Evolutionary conservation across 2,888 invertebrate species (phyloP), one percentile per base, ranked within the genome.

Genomic region (Plutella xylostella): DNA sequence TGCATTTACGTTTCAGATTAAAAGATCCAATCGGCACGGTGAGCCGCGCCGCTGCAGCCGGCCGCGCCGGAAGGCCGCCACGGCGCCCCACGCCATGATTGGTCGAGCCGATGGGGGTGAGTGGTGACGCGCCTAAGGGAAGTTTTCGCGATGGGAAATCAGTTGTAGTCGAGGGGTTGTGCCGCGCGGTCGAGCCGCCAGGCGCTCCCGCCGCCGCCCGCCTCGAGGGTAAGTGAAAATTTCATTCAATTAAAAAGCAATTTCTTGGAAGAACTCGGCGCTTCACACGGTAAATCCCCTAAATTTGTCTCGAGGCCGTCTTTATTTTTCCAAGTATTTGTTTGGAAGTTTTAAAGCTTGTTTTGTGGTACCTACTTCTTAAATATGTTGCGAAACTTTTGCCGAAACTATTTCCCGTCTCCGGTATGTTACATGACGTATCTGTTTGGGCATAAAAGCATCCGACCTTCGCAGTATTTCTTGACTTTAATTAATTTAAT

Each of bases 1-100:
- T 80, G 82, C 82, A 79, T 82, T 84, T 79, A 71, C 77, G 74
- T 79, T 82, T 72, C 73, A 79, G 79, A 82, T 83, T 83, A 83
- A 79, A 79, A 78, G 76, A 80, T 74, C 80, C 74, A 78, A 79
- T 80, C 72, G 68, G 68, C 78, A 75, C 76, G 74, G n/a, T 75
- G 63, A 57, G 55, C 53, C 55, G 55, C 54, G 78, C 82, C 79
- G 68, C 45, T 51, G 53, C 51, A 48, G 54, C 70, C 83, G 83
- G 64, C 52, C 51, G 54, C 55, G 51, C 63, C 82, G 83, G 65
- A 52, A 56, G 54, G 61, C 58, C 65, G 70, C 75, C 74, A 53
- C 47, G 44, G 53, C 50, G 52, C 53, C 53, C 52, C 53, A 55
- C 54, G 48, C 48, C 51, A 52, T 54, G 65, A 80, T 83, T 82